Conservation (phyloP, 2,113 vertebrate genomes). For the Cnemophilus loriae region DNA sequence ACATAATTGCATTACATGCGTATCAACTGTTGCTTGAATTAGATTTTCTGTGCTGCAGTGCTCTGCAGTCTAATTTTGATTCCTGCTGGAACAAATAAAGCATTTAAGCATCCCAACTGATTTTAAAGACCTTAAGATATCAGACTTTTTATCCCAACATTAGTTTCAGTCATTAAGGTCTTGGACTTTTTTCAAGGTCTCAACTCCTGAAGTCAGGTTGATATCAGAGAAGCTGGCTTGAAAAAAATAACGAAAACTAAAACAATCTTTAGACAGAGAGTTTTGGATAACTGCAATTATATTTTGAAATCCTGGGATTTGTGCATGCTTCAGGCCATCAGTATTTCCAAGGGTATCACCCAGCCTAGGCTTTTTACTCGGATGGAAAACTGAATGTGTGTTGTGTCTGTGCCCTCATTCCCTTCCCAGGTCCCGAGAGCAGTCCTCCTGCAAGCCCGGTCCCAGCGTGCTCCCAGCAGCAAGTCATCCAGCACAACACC, state of each 20-base stretch:
- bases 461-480: conserved; percentile 91
- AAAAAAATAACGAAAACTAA: background rate
- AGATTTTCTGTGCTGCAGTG: conserved; percentile 44
- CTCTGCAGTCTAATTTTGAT: conserved; percentile 22
- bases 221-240: background rate
- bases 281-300: background rate
- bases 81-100: conserved; percentile 15
- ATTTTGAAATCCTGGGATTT: background rate
- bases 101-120: background rate
- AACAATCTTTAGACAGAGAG: background rate
- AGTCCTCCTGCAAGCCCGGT: conserved; percentile 90
- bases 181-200: background rate
- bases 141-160: background rate
- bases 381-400: background rate
- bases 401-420: conserved; percentile 44
- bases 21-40: conserved; percentile 49
- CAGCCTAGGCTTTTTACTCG: background rate
- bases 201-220: background rate
- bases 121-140: conserved; percentile 5
- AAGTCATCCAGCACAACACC: conserved; percentile 99
- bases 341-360: background rate
- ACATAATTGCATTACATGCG: conserved; percentile 28
- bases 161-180: background rate
- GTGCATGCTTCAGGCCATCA: background rate
- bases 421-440: conserved; percentile 89